Percentiles rank a stretch among this genome's conserved stretches.
These are phyloP conservation scores for Cyclura pinguis DNA, from an alignment of 2,797 vertebrate genomes.

Conservation along the genomic window DNA sequence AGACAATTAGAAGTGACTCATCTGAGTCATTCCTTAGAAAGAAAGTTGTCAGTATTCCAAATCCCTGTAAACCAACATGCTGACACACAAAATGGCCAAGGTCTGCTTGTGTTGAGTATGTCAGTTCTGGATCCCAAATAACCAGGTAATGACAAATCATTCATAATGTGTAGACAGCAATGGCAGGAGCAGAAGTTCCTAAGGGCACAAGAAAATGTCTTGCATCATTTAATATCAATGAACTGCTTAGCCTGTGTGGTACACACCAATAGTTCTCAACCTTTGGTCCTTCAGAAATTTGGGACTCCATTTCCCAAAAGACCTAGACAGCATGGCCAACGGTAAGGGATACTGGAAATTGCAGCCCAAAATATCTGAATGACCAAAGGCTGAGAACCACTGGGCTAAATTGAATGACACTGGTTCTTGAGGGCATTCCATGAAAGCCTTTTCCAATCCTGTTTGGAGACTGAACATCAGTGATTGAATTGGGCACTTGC, in stretches of 20 bases:
- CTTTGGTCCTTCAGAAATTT: too few species aligned
- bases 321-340: too few species aligned
- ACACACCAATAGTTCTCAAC: too few species aligned
- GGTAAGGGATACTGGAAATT: too few species aligned
- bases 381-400: too few species aligned
- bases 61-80: background rate
- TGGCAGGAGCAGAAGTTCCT: background rate
- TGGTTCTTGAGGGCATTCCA: background rate
- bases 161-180: background rate
- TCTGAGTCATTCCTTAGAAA: background rate
- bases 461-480: background rate
- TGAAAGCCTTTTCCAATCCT: background rate
- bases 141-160: background rate
- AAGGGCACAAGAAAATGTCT: background rate
- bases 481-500: background rate
- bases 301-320: too few species aligned
- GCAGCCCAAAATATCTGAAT: too few species aligned
- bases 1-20: background rate
- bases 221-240: background rate
- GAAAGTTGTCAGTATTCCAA: background rate
- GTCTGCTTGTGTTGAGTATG: background rate
- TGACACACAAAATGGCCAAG: background rate
- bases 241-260: background rate
- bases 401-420: too few species aligned
- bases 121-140: background rate